Evolutionary conservation across 2,797 vertebrate species (phyloP), one percentile per base, ranked within the genome.

Genomic region (Bovichtus diacanthus): DNA sequence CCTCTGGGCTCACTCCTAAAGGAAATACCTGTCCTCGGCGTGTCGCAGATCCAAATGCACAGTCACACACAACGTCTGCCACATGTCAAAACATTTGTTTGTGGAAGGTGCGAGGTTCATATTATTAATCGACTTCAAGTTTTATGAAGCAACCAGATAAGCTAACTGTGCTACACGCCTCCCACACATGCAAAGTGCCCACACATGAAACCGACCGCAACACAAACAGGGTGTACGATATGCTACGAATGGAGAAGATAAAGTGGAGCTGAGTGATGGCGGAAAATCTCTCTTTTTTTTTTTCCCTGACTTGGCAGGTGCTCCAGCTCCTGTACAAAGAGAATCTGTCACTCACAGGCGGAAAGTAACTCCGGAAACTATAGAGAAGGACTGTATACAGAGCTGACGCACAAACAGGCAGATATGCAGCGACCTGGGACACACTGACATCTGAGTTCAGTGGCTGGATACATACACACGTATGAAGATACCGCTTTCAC

Each of bases 261-360:
- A 91, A 88, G 81, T 65, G 29, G 9, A 49, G 78, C 43, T 84
- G 79, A 87, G 66, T 88, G 86, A 90, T 16, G 64, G 60, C 2
- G 70, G 85, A 84, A 90, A 89, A 80, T 58, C 50, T 80, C 39
- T 80, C 81, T 88, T 83, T n/a, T n/a, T n/a, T n/a, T n/a, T n/a
- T n/a, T n/a, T n/a, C n/a, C 78, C 85, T 76, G 60, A 70, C 68
- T 66, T 54, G 56, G 65, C 90, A 92, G 89, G 78, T 92, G 87
- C 72, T 83, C 36, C n/a, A n/a, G 2, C 16, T 54, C 74, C 27
- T 0, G 13, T 7, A 85, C 88, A 90, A 88, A 88, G 75, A 74
- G 65, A 56, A 38, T 84, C 65, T 65, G 53, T 88, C 84, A 82
- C 56, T 87, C 43, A 54, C 43, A 43, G n/a, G n/a, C 18, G 29